Evolutionary conservation across 2,113 vertebrate species (phyloP).

Genomic region (Catharus fuscescens): DNA sequence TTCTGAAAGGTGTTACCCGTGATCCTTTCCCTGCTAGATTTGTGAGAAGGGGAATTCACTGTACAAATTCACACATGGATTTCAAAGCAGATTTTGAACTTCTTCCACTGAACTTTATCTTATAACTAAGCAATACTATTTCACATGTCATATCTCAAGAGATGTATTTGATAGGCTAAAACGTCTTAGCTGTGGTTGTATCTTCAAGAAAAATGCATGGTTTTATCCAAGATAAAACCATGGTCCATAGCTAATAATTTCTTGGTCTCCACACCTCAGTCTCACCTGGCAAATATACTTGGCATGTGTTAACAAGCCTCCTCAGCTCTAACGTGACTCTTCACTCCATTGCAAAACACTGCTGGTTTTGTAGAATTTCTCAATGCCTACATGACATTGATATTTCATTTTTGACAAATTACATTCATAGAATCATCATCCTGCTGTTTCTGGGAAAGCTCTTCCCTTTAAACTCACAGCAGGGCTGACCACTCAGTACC

Average conservation of each 20-base stretch:
- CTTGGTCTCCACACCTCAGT: not conserved
- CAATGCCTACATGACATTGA: not conserved
- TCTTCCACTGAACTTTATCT: not conserved
- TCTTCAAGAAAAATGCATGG: not conserved
- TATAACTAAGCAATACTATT: not conserved
- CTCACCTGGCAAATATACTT: not conserved
- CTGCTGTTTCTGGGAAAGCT: not conserved
- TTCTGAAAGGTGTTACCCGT: not conserved
- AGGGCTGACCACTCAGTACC: not conserved
- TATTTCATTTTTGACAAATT: not conserved
- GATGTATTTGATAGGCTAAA: not conserved
- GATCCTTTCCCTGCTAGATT: not conserved
- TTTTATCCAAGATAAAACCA: not conserved
- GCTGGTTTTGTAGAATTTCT: not conserved
- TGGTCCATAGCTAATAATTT: not conserved
- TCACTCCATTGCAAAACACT: not conserved
- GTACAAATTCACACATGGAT: not conserved
- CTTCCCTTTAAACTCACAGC: not conserved
- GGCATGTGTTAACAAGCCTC: not conserved
- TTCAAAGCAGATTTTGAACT: not conserved
- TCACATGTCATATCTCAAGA: not conserved
- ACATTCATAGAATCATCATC: not conserved
- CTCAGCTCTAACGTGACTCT: not conserved
- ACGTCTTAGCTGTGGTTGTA: not conserved
- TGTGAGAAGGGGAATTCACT: not conserved